Evolutionary conservation across 1,140 invertebrate genomes (phyloP).

Genomic region (Heliconius melpomene): DNA sequence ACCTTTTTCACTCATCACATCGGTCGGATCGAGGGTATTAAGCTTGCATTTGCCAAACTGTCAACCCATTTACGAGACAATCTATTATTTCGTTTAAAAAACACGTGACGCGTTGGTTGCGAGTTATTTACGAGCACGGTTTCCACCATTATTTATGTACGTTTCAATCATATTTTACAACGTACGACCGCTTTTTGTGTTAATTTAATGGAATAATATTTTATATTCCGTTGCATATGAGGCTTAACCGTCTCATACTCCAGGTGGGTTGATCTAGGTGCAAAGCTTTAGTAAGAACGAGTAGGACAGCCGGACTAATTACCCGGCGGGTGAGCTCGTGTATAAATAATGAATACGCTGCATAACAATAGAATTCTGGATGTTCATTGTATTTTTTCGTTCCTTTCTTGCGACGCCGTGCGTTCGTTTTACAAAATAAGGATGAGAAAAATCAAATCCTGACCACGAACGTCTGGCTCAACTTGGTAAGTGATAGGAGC

Average conservation of each 20-base stretch:
- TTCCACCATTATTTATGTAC: conserved; percentile 29
- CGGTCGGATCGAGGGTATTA: conserved; percentile 30
- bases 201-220: background rate
- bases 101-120: conserved; percentile 25
- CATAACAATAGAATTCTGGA: conserved; percentile 27
- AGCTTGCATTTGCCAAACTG: conserved; percentile 37
- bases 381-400: conserved; percentile 75
- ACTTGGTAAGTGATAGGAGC: conserved; percentile 94
- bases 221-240: background rate
- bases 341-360: conserved; percentile 10
- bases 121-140: conserved; percentile 31
- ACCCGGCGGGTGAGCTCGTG: conserved; percentile 13
- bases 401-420: conserved; percentile 76
- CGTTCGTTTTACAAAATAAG: conserved; percentile 82
- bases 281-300: conserved; percentile 3
- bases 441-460: conserved; percentile 95
- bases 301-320: conserved; percentile 11
- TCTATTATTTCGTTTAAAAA: conserved; percentile 33
- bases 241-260: background rate
- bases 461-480: conserved; percentile 97
- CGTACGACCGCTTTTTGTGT: conserved; percentile 4
- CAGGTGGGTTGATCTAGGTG: conserved; percentile 11
- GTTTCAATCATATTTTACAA: conserved; percentile 24
- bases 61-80: conserved; percentile 33
- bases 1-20: background rate